Conservation (phyloP, 2,113 vertebrate genomes). For the Narcine bancroftii region DNA sequence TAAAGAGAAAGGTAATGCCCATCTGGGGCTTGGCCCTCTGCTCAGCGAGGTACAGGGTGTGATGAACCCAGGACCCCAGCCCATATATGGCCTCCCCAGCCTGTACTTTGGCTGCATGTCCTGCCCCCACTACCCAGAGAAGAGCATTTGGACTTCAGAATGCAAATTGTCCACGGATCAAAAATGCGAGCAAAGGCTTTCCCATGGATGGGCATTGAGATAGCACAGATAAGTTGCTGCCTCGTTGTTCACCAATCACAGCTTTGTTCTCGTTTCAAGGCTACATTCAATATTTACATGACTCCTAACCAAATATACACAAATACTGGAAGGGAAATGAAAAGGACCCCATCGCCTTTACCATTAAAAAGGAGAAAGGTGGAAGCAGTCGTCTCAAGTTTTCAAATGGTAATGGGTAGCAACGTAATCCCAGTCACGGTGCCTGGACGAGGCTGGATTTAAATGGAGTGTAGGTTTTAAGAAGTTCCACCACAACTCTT, state of each 20-base stretch:
- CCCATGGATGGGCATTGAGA: neutral
- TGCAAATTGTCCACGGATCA: neutral
- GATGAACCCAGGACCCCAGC: no score
- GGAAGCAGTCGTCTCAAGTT: no score
- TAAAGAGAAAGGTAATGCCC: no score
- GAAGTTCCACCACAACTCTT: no score
- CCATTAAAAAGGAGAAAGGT: no score
- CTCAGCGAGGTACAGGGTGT: no score
- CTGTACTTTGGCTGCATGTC: neutral
- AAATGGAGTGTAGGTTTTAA: no score
- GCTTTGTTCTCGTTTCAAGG: neutral
- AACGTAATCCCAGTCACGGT: no score
- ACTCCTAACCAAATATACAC: neutral
- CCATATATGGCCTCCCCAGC: no score
- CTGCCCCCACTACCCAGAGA: neutral
- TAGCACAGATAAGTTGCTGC: neutral
- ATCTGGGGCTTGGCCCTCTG: no score
- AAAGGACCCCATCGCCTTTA: neutral
- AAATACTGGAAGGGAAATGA: neutral
- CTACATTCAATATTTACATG: conserved; percentile 18
- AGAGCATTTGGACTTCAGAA: neutral
- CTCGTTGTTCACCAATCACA: neutral
- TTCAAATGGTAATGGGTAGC: no score
- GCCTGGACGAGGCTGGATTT: no score
- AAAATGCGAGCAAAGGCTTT: neutral